Base-by-base conservation (phyloP, 2,797 vertebrate genomes). In the Aulostomus chinensis region DNA sequence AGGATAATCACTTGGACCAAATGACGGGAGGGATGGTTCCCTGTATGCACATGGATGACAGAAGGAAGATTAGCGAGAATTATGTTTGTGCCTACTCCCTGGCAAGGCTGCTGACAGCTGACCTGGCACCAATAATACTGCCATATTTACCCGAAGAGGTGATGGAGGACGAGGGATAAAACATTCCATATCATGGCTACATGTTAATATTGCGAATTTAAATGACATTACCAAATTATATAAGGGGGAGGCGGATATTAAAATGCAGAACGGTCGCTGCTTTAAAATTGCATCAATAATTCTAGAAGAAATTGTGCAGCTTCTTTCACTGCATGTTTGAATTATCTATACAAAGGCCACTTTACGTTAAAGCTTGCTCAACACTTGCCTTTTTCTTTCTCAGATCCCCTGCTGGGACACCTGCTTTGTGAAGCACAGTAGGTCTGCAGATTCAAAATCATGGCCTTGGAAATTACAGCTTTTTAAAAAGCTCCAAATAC, bases 41-140 rank as follows among this genome's bases (percentile, higher is more conserved):
- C 72, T 75, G 82, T 66, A 85, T 84, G 81, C 82, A 81, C 76
- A 73, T 52, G 66, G 72, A 83, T 88, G 86, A 88, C 85, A 85
- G 82, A 84, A 76, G 82, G 81, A 80, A 86, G 83, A 88, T 89
- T 89, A 88, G 85, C 64, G 84, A 80, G 85, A 89, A 86, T 90
- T 86, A 89, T 86, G 80, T 85, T 82, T 84, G 81, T 75, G 75
- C 76, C 72, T 78, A 81, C 79, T 85, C 79, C 75, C 78, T 88
- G 85, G 85, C 78, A 85, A 78, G 76, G 69, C 78, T 75, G 76
- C 54, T 70, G 77, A 82, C 68, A 86, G 83, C 79, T 79, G 85
- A 87, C 85, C 86, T 82, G 80, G 83, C 79, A 83, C 69, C 63
- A 59, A 46, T 80, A 80, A 78, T 33, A 66, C 67, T 63, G 68